These are phyloP conservation scores for Promerops cafer DNA, from an alignment of 2,113 vertebrate genomes.

Conservation along the genomic window DNA sequence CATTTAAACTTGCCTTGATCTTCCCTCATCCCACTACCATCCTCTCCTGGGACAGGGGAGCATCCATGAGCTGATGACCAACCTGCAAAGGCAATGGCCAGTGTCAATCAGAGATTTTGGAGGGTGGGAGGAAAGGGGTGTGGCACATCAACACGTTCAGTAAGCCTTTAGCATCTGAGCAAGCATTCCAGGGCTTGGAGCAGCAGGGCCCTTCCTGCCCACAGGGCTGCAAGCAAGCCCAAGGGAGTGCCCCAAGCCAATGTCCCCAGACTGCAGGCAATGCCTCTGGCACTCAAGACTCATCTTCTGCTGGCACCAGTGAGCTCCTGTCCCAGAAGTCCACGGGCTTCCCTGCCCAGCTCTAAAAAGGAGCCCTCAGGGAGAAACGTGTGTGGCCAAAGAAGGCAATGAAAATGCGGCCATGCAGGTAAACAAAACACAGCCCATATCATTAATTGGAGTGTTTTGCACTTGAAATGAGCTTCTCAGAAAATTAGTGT, in stretches of 20 bases:
- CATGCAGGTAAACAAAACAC: not conserved
- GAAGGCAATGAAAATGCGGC: not conserved
- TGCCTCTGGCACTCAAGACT: not conserved
- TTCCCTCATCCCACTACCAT: not conserved
- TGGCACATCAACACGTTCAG: rapidly evolving
- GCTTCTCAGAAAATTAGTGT: not conserved
- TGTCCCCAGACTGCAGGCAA: not conserved
- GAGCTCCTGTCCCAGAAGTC: not conserved
- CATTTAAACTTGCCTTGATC: not conserved
- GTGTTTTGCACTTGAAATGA: not conserved
- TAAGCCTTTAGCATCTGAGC: not conserved
- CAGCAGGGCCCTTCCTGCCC: not conserved
- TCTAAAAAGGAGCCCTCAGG: not conserved
- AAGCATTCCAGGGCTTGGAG: not conserved
- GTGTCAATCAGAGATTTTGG: not conserved
- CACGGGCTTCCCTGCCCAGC: not conserved
- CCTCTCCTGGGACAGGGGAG: not conserved
- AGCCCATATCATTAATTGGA: not conserved
- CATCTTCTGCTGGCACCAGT: not conserved
- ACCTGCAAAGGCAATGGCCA: not conserved
- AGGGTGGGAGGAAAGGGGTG: not conserved
- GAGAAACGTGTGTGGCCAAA: not conserved
- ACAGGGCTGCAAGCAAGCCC: not conserved
- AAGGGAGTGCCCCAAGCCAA: not conserved
- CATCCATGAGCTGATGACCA: not conserved